phyloP scores from a whole-genome alignment of 2,797 vertebrate species.

The Hydrophis major region DNA sequence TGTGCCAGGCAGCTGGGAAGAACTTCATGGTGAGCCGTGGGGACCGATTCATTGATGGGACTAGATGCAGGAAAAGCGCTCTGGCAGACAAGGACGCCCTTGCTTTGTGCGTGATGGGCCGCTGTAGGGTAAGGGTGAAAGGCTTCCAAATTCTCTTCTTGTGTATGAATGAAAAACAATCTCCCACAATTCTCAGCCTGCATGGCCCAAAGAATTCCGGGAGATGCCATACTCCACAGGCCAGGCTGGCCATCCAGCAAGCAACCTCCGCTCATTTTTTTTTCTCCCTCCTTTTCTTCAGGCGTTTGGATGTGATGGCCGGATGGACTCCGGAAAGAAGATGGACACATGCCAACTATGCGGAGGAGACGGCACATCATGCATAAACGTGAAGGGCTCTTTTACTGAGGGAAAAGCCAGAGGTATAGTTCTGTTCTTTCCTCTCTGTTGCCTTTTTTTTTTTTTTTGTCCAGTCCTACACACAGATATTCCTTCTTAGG shows the following conservation, averaged over 20 bases:
- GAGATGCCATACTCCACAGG: background rate
- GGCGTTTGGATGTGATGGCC: slow-evolving; percentile 90
- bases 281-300: slow-evolving; percentile 55
- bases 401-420: slow-evolving; percentile 79
- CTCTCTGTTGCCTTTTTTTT: background rate
- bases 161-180: background rate
- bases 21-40: slow-evolving; percentile 87
- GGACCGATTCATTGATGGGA: slow-evolving; percentile 86
- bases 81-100: slow-evolving; percentile 54
- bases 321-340: slow-evolving; percentile 78
- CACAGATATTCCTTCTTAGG: background rate
- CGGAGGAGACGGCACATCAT: slow-evolving; percentile 84
- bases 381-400: slow-evolving; percentile 73
- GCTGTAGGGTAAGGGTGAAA: slow-evolving; percentile 79
- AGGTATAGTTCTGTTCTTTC: slow-evolving; percentile 70
- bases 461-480: background rate
- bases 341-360: slow-evolving; percentile 85
- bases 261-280: background rate
- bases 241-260: background rate
- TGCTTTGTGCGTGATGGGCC: slow-evolving; percentile 80
- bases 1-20: slow-evolving; percentile 83
- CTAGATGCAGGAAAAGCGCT: slow-evolving; percentile 78
- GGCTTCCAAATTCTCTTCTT: background rate
- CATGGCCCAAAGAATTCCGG: background rate
- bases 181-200: background rate